phyloP scores from a whole-genome alignment of 2,888 invertebrate genomes.

The Ennomos quercinarius region DNA sequence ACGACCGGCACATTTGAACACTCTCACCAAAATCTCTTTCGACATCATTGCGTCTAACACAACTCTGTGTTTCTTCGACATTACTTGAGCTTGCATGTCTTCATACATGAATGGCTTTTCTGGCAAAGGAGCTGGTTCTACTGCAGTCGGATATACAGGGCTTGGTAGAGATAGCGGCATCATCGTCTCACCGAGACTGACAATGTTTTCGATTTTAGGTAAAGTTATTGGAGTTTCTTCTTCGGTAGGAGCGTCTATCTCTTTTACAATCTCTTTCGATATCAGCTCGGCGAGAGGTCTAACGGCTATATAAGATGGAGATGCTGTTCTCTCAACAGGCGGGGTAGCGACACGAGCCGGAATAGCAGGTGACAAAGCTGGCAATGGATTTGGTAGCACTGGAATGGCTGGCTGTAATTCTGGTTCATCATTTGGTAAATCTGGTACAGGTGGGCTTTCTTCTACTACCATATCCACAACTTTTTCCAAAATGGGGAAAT shows the following conservation, averaged over 20 bases:
- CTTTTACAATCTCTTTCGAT: conserved; percentile 39
- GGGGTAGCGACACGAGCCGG: conserved; percentile 15
- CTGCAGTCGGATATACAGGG: conserved; percentile 44
- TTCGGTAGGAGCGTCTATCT: conserved; percentile 16
- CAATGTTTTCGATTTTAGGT: conserved; percentile 82
- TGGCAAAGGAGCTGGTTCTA: conserved; percentile 32
- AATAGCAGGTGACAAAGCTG: conserved; percentile 5
- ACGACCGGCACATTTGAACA: conserved; percentile 76
- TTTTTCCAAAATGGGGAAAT: conserved; percentile 66
- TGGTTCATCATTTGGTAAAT: conserved; percentile 14
- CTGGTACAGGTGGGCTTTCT: conserved; percentile 22
- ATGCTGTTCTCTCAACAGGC: conserved; percentile 31
- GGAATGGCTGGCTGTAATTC: neutral
- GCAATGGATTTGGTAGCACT: too few relatives aligned
- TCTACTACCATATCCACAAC: conserved; percentile 31
- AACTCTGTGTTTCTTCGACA: conserved; percentile 68
- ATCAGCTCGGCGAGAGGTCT: conserved; percentile 74
- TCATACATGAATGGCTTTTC: conserved; percentile 59
- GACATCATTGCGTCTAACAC: conserved; percentile 80
- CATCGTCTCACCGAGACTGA: conserved; percentile 72
- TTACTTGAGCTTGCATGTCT: conserved; percentile 64
- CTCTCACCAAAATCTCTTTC: conserved; percentile 71
- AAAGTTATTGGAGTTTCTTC: conserved; percentile 41
- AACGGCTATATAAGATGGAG: conserved; percentile 62
- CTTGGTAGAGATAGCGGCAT: conserved; percentile 43